phyloP scores from a whole-genome alignment of 2,113 vertebrate genomes.

The Azemiops feae region DNA sequence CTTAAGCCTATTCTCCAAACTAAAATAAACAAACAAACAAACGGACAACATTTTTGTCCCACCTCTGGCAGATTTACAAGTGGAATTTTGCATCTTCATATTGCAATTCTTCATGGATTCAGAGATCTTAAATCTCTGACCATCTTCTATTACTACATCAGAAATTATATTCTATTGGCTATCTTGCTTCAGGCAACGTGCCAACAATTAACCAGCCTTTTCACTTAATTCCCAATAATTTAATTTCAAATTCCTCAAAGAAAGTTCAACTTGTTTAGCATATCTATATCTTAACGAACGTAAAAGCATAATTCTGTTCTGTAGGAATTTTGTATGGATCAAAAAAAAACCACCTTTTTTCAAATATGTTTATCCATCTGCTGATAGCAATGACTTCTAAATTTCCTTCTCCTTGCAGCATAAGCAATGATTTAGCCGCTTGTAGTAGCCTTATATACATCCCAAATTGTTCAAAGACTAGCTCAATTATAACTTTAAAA shows the following conservation, averaged over 20 bases:
- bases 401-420: neutral
- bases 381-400: neutral
- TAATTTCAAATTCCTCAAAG: neutral
- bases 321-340: neutral
- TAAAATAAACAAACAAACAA: neutral
- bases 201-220: neutral
- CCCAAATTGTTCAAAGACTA: neutral
- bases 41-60: neutral
- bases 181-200: neutral
- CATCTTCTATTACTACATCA: neutral
- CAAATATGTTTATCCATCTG: neutral
- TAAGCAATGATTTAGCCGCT: neutral
- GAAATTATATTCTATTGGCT: neutral
- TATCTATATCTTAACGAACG: neutral
- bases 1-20: neutral
- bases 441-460: neutral
- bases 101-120: neutral
- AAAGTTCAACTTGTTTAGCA: neutral
- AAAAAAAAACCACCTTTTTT: neutral
- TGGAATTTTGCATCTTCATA: neutral
- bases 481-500: neutral
- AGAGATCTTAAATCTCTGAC: neutral
- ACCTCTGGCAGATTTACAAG: neutral
- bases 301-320: neutral
- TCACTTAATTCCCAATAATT: neutral